Evolutionary conservation across 2,797 vertebrate species (phyloP).

Genomic region (Picus viridis): DNA sequence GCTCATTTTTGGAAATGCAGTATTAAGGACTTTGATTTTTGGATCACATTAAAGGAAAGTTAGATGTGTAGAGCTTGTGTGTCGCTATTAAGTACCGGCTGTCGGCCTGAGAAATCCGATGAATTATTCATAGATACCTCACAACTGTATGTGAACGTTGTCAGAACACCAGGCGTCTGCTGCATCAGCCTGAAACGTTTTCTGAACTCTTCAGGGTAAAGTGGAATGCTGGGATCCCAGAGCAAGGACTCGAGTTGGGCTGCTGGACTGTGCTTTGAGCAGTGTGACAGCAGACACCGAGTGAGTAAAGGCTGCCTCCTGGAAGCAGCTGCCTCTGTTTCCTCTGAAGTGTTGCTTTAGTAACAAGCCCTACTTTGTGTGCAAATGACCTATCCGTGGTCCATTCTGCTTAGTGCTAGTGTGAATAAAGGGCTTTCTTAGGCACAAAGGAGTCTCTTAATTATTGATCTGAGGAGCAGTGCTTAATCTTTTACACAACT

Average conservation of each 20-base stretch:
- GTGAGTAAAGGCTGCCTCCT: conserved; percentile 78
- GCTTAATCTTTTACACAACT: neutral
- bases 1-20: neutral
- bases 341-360: neutral
- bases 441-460: neutral
- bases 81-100: neutral
- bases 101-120: neutral
- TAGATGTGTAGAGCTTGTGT: neutral
- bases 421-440: neutral
- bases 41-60: neutral
- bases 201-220: conserved; percentile 82
- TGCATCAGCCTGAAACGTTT: neutral
- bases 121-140: neutral
- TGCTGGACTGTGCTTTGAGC: conserved; percentile 92
- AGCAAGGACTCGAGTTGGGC: conserved; percentile 85
- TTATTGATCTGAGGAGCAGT: neutral
- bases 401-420: neutral
- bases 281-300: conserved; percentile 89
- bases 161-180: neutral
- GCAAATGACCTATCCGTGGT: neutral
- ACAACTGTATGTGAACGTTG: neutral
- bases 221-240: conserved; percentile 99
- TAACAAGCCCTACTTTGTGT: neutral
- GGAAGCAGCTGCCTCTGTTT: neutral
- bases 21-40: neutral